Conservation (phyloP, 2,797 vertebrate genomes). For the Sebastes minor region DNA sequence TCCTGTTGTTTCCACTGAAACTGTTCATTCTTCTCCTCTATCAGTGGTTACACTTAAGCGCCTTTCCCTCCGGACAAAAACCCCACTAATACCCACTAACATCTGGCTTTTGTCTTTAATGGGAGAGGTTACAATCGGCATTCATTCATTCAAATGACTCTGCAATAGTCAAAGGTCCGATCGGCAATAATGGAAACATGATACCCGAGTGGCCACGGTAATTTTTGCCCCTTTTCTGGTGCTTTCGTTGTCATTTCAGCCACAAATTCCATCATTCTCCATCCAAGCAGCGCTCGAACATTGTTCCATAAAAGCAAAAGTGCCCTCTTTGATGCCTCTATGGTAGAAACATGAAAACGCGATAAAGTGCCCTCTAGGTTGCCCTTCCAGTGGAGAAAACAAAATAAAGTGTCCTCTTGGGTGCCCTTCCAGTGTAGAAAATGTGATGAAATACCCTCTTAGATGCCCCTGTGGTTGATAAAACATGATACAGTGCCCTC, state of each 20-base stretch:
- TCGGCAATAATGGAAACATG: not conserved
- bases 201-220: not conserved
- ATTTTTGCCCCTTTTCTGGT: not conserved
- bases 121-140: not conserved
- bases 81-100: not conserved
- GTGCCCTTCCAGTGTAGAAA: too few species aligned
- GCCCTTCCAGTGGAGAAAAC: too few species aligned
- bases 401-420: too few species aligned
- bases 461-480: too few species aligned
- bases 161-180: not conserved
- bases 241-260: not conserved
- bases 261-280: not conserved
- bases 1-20: constrained; percentile 31
- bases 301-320: not conserved
- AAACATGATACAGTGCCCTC: too few species aligned
- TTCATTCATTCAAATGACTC: not conserved
- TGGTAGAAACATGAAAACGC: too few species aligned
- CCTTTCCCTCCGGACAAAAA: not conserved
- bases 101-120: not conserved
- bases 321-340: too few species aligned
- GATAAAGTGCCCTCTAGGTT: too few species aligned
- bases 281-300: not conserved
- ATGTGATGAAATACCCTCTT: too few species aligned
- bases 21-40: constrained; percentile 12
- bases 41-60: not conserved